Evolutionary conservation across 1,140 invertebrate species (phyloP), one percentile per base, ranked within the genome.

Genomic region (Nephila pilipes): DNA sequence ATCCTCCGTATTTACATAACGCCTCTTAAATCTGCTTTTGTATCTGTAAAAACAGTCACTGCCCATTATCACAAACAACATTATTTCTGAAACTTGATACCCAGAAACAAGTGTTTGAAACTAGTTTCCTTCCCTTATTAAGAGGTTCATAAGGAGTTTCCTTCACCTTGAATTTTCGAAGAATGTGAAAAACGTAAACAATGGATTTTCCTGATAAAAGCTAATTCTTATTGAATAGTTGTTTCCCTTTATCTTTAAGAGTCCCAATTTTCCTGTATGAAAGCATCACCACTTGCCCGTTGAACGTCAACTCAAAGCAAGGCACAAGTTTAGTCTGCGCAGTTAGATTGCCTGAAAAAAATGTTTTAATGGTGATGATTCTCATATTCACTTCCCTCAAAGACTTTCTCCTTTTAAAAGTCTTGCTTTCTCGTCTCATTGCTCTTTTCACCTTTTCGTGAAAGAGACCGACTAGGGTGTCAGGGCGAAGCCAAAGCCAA

Each of bases 141-240:
- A 60, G 18, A 60, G 16, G 58, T 22, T 60, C 58, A 60, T 1
- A 36, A 32, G 69, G 69, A 75, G 69, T 75, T 36, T 75, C 65
- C 14, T 75, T 75, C 69, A 75, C 69, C 69, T 75, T 75, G 69
- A 75, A 32, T 36, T 75, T 75, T 36, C 69, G 65, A 32, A 75
- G 69, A 75, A 75, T 75, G 29, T n/a, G 32, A 32, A 36, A 32
- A 75, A 75, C 69, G 16, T 32, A 75, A 75, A 75, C 69, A 75
- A 75, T 32, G 69, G n/a, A 75, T 75, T 75, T 75, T 75, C 69
- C 69, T 75, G 29, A 75, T 29, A 75, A 75, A 75, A 75, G 14
- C 32, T 75, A 75, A 75, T 75, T 75, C 69, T 75, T 29, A 75
- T 32, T 75, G 69, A 75, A 75, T 75, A 75, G 32, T 75, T 75